phyloP scores from a whole-genome alignment of 2,113 vertebrate species.

The Murina feae region DNA sequence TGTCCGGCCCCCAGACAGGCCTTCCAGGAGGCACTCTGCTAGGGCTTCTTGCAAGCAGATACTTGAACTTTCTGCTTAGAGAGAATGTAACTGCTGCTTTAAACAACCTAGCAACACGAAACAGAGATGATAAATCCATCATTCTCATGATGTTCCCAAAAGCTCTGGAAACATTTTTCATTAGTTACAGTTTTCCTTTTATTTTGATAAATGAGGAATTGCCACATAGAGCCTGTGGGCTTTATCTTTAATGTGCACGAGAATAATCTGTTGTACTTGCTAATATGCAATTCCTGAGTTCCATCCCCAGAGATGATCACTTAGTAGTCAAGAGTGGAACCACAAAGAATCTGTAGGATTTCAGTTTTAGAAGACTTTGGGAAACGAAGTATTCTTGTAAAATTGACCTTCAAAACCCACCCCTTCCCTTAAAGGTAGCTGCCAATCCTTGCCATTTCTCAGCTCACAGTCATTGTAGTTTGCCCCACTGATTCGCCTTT shows the following conservation, averaged over 20 bases:
- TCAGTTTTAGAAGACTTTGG: background rate
- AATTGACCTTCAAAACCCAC: conserved; percentile 25
- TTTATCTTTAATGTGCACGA: conserved; percentile 21
- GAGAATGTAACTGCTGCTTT: conserved; percentile 43
- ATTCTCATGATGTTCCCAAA: conserved; percentile 17
- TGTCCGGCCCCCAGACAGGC: no score
- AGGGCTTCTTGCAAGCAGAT: background rate
- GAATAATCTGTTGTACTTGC: conserved; percentile 28
- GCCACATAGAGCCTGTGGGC: conserved; percentile 17
- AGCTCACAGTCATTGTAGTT: background rate
- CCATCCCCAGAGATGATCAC: conserved; percentile 5
- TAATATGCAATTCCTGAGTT: conserved; percentile 45
- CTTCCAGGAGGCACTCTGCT: background rate
- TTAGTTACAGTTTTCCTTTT: conserved; percentile 35
- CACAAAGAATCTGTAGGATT: background rate
- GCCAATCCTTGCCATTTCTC: background rate
- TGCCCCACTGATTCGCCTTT: background rate
- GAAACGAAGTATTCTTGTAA: background rate
- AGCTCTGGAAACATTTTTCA: conserved; percentile 45
- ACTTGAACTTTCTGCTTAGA: background rate
- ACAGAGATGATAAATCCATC: conserved; percentile 34
- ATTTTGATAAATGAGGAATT: conserved; percentile 59
- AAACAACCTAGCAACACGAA: conserved; percentile 16
- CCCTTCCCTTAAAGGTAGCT: conserved; percentile 23
- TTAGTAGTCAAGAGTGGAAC: background rate